These are phyloP conservation scores for Synanthedon tipuliformis DNA, from an alignment of 2,888 invertebrate species.

Conservation along the genomic window DNA sequence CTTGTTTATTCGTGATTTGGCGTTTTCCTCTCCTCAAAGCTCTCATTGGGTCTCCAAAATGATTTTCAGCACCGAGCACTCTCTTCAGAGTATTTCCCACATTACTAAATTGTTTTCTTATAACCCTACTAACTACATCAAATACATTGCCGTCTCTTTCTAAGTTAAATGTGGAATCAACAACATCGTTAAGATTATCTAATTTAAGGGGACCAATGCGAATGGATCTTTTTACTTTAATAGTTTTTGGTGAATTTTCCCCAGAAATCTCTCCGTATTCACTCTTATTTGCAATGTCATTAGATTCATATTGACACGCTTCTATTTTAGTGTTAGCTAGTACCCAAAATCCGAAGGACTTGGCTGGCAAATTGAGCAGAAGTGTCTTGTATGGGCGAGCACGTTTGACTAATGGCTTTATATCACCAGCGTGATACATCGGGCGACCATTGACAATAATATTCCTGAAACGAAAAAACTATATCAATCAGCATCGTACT, in stretches of 20 bases:
- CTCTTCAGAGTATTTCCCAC: background rate
- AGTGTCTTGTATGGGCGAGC: conserved; percentile 66
- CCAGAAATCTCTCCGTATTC: conserved; percentile 14
- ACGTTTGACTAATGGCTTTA: conserved; percentile 64
- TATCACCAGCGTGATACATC: conserved; percentile 69
- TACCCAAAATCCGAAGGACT: conserved; percentile 81
- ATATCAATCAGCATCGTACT: too few relatives aligned
- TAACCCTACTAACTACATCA: background rate
- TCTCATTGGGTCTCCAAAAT: background rate
- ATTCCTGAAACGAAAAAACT: conserved; percentile 47
- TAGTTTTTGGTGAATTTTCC: conserved; percentile 10
- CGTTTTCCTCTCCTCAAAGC: background rate
- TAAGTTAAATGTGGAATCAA: background rate
- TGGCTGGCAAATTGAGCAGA: conserved; percentile 72
- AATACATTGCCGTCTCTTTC: background rate
- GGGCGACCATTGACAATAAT: conserved; percentile 74
- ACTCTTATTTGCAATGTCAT: conserved; percentile 9
- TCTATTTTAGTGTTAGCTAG: conserved; percentile 74
- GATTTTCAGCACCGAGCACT: background rate
- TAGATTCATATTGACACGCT: conserved; percentile 51
- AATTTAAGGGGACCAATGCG: background rate
- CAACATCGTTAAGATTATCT: background rate
- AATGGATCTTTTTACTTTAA: background rate
- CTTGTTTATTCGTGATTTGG: background rate
- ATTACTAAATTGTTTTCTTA: background rate